Percentiles rank a stretch among this genome's conserved stretches.
Conservation (phyloP, 2,113 vertebrate genomes). For the Jaculus jaculus region DNA sequence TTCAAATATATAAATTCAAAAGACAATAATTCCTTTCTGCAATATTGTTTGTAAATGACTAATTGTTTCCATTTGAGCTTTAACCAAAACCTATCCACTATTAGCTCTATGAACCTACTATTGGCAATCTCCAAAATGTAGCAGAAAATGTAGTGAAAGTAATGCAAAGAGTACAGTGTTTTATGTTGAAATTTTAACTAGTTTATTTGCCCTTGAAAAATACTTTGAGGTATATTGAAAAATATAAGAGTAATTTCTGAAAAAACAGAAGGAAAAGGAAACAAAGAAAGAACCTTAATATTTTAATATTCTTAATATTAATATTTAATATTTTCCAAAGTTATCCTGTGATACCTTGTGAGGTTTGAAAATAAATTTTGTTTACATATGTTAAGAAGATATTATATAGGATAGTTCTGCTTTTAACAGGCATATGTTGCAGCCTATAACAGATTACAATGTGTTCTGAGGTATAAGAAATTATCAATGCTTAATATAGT, state of each 20-base stretch:
- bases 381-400: not conserved
- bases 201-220: conserved; percentile 9
- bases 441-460: not conserved
- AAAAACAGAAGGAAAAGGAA: not conserved
- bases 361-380: not conserved
- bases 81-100: not conserved
- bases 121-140: conserved; percentile 23
- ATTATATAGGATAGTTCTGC: not conserved
- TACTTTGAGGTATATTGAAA: not conserved
- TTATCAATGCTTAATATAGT: not conserved
- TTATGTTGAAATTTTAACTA: conserved; percentile 32
- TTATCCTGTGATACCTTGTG: not conserved
- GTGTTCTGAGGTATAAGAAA: not conserved
- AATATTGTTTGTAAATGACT: not conserved
- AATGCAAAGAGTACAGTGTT: not conserved
- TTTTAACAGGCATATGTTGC: not conserved
- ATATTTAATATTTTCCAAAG: not conserved
- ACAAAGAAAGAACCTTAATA: not conserved
- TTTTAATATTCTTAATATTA: too few relatives aligned
- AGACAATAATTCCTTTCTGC: not conserved
- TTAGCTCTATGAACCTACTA: not conserved
- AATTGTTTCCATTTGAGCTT: not conserved
- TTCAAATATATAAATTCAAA: conserved; percentile 6
- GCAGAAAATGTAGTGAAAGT: conserved; percentile 12
- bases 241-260: not conserved